phyloP scores from a whole-genome alignment of 2,113 vertebrate species.

The Triplophysa dalaica region DNA sequence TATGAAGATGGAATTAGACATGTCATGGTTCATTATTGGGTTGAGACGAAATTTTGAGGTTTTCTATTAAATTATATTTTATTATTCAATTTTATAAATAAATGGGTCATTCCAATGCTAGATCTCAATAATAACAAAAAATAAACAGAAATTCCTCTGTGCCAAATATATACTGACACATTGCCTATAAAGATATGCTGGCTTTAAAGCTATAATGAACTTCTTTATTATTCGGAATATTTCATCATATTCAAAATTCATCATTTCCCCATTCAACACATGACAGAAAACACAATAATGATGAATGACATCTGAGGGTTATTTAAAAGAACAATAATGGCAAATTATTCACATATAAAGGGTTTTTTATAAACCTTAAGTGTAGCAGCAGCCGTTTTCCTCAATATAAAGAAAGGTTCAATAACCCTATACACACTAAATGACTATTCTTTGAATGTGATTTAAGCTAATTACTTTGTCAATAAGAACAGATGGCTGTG shows the following conservation, averaged over 20 bases:
- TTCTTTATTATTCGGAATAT: neutral
- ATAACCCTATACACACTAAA: neutral
- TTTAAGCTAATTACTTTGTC: neutral
- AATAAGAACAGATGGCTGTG: neutral
- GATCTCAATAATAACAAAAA: too few species aligned
- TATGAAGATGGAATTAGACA: too few species aligned
- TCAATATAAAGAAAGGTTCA: neutral
- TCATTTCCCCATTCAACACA: neutral
- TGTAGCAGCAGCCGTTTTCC: neutral
- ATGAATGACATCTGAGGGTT: neutral
- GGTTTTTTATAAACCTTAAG: neutral
- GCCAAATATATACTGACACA: too few species aligned
- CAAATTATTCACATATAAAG: neutral
- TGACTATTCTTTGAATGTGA: neutral
- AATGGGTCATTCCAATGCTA: too few species aligned
- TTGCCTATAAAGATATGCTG: neutral
- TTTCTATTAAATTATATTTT: too few species aligned
- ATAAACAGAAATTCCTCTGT: too few species aligned
- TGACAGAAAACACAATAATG: neutral
- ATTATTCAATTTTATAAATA: too few species aligned
- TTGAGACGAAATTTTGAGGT: too few species aligned
- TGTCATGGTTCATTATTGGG: too few species aligned
- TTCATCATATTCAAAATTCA: neutral
- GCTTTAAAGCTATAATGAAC: neutral
- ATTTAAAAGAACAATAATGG: neutral